Base-by-base conservation (phyloP, 2,888 invertebrate species). In the Melanostoma mellinum region DNA sequence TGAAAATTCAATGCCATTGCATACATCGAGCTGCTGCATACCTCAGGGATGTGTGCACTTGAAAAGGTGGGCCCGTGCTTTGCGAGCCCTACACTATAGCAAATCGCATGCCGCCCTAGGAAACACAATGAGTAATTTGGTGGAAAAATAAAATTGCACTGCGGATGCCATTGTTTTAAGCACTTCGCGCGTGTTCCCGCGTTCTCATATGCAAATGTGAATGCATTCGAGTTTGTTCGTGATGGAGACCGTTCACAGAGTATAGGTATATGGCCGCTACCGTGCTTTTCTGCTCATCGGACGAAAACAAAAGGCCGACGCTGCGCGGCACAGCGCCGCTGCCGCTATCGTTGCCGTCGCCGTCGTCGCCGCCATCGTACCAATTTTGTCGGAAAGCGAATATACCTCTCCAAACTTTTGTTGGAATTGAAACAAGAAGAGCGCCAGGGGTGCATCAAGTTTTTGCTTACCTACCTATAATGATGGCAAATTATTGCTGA, bases 111-210 rank as follows among this genome's bases (percentile, higher is more conserved):
- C 77, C 61, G 56, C 74, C 58, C 55, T 58, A 50, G 48, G 68
- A 74, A 79, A 75, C 75, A 75, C 84, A 75, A 75, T 84, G 79
- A 84, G 84, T 84, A 84, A 84, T 84, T 84, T 84, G 69, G 75
- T 84, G 79, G 84, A 84, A 84, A 84, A 79, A 84, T 79, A 75
- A 84, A 84, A 79, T 84, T 75, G 71, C 84, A 71, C 74, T 79
- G 84, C 79, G 74, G 74, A 84, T 84, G 84, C 79, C 78, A 84
- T 84, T 84, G 84, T 84, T 84, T 84, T 75, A 75, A 84, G 78
- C 48, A 65, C 55, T 65, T 53, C 84, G 68, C 73, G 56, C 75
- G 69, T 60, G 58, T 68, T 68, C 79, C 68, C 80, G 74, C 74
- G 81, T 77, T 82, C 81, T 44, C 72, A 68, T 77, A 84, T 84